Conservation (phyloP, 2,888 invertebrate species). For the Acrocera orbiculus region DNA sequence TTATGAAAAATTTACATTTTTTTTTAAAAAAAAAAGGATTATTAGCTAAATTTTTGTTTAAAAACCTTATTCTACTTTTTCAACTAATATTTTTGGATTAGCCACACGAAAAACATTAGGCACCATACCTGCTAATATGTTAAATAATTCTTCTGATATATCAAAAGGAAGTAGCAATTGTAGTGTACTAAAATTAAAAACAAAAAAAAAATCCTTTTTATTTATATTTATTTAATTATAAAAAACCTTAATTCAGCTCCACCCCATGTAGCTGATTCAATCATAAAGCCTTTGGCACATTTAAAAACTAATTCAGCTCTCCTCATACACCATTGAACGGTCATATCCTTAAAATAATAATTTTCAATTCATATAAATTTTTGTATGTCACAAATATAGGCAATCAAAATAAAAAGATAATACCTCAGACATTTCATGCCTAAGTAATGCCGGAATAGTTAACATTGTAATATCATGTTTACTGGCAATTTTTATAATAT, state of each 20-base stretch:
- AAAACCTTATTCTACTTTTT: conserved; percentile 29
- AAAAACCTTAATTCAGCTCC: conserved; percentile 77
- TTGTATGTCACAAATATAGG: no score
- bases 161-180: conserved; percentile 56
- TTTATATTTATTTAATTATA: neutral
- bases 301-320: conserved; percentile 95
- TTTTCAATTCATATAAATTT: conserved; percentile 2
- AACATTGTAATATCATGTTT: conserved; percentile 84
- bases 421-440: conserved; percentile 89
- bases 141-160: conserved; percentile 67
- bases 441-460: conserved; percentile 79
- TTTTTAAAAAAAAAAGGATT: no score
- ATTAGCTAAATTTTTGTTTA: no score
- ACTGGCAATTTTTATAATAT: conserved; percentile 89
- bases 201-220: neutral
- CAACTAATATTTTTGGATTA: conserved; percentile 72
- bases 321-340: conserved; percentile 88
- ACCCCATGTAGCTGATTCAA: conserved; percentile 91
- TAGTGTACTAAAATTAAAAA: conserved; percentile 20
- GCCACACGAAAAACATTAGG: conserved; percentile 86
- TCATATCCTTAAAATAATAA: conserved; percentile 56
- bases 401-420: neutral
- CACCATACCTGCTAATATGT: conserved; percentile 67
- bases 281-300: conserved; percentile 98
- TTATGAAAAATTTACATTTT: no score